Evolutionary conservation across 1,140 invertebrate species (phyloP), one percentile per base, ranked within the genome.

Genomic region (Dendroctonus valens): DNA sequence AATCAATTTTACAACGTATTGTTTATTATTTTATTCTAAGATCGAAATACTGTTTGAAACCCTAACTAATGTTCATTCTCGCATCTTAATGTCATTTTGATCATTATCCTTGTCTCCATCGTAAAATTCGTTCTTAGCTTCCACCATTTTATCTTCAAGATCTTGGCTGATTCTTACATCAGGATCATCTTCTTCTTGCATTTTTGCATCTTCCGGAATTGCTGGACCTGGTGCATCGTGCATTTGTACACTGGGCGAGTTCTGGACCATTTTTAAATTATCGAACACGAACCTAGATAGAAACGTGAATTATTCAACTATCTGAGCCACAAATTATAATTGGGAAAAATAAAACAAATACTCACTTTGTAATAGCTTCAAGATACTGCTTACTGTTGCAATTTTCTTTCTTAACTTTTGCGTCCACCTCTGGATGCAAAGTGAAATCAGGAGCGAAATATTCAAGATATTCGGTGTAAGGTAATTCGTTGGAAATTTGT

Each of bases 371-470:
- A 59, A 96, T 94, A 1, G 90, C 83, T 71, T 96, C 93, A 15
- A 97, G 80, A 77, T 97, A 97, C 74, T 94, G 90, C 77, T 94
- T 94, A 59, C 87, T 92, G 76, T 98, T 98, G 0, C 90, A 92
- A 78, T 98, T 98, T 67, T 97, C 94, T 74, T 89, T 88, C 58
- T 91, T 84, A 2, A 3, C 26, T 26, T 26, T 26, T 8, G 85
- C 88, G 0, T 89, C 85, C 7, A 96, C 87, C 63, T 97, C 94
- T 0, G 94, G 93, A 82, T 97, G 93, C 5, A 98, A 78, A 2
- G 91, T 92, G 73, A 97, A 97, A 78, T 98, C 95, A 0, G 96
- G 95, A 26, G 91, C 93, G 78, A 98, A 98, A 75, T 95, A 97
- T 75, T 97, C 94, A 41, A 96, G 84, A 76, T 98, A 98, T 77